Percentiles rank a stretch among this genome's conserved stretches.
Evolutionary conservation across 2,888 invertebrate genomes (phyloP).

Genomic region (Eupithecia pulchellata): DNA sequence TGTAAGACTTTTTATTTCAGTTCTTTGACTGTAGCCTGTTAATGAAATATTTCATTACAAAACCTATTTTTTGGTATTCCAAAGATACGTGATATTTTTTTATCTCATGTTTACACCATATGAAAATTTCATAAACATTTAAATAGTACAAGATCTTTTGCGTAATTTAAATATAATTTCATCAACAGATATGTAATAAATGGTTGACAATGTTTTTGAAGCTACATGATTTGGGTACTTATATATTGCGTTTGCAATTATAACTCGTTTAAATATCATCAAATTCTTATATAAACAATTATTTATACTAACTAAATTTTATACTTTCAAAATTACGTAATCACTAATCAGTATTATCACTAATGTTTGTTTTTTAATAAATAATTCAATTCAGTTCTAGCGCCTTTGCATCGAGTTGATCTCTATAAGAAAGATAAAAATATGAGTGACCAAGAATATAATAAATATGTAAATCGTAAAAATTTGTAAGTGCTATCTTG

Average conservation of each 20-base stretch:
- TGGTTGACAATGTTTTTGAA: background rate
- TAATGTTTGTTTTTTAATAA: too few relatives aligned
- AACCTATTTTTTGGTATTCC: background rate
- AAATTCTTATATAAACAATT: too few relatives aligned
- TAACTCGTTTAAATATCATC: too few relatives aligned
- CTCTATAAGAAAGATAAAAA: background rate
- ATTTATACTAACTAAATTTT: too few relatives aligned
- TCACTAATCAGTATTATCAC: too few relatives aligned
- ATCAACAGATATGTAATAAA: background rate
- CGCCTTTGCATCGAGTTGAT: background rate
- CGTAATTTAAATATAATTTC: constrained; percentile 12
- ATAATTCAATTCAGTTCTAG: background rate
- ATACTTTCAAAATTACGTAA: background rate
- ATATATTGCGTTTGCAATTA: too few relatives aligned
- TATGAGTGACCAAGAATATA: background rate
- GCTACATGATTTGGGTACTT: background rate
- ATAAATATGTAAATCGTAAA: background rate
- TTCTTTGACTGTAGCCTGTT: background rate
- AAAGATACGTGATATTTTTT: constrained; percentile 6
- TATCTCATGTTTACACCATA: constrained; percentile 2
- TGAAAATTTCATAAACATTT: constrained; percentile 1
- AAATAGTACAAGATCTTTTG: constrained; percentile 16
- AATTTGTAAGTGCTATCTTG: background rate
- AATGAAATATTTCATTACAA: background rate
- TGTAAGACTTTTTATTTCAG: too few relatives aligned